Evolutionary conservation across 1,140 invertebrate species (phyloP).

Genomic region (Nymphalis io): DNA sequence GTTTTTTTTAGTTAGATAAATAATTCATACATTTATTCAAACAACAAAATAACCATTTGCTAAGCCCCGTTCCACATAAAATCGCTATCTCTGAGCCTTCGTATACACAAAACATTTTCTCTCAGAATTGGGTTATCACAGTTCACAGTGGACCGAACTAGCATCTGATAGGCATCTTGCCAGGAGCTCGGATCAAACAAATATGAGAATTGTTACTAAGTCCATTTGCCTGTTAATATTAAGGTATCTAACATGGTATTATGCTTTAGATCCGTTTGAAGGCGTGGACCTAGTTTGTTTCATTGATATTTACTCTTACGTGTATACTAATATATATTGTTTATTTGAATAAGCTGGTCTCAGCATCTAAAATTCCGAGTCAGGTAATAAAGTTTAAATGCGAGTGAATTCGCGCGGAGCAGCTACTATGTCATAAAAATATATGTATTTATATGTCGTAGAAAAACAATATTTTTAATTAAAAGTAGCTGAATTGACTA

Average conservation of each 20-base stretch:
- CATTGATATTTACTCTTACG: too few species aligned
- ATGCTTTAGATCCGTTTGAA: neutral
- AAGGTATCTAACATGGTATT: neutral
- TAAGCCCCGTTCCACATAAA: slow-evolving; percentile 18
- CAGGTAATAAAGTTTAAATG: too few species aligned
- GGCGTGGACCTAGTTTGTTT: too few species aligned
- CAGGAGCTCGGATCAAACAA: slow-evolving; percentile 55
- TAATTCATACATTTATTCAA: neutral
- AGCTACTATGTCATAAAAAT: too few species aligned
- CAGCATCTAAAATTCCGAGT: too few species aligned
- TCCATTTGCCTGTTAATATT: slow-evolving; percentile 5
- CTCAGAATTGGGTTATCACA: slow-evolving; percentile 58
- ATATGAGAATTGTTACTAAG: slow-evolving; percentile 41
- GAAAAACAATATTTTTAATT: too few species aligned
- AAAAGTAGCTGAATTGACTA: too few species aligned
- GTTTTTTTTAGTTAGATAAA: neutral
- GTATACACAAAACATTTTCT: slow-evolving; percentile 55
- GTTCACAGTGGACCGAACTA: slow-evolving; percentile 42
- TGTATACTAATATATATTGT: too few species aligned
- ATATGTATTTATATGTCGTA: too few species aligned
- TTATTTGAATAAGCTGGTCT: too few species aligned
- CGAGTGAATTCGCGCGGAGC: too few species aligned
- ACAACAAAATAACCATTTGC: neutral
- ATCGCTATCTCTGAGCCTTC: slow-evolving; percentile 46
- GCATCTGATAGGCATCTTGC: slow-evolving; percentile 65